Percentiles rank a stretch among this genome's conserved stretches.
Evolutionary conservation across 2,888 invertebrate species (phyloP).

Genomic region (Erebia ligea): DNA sequence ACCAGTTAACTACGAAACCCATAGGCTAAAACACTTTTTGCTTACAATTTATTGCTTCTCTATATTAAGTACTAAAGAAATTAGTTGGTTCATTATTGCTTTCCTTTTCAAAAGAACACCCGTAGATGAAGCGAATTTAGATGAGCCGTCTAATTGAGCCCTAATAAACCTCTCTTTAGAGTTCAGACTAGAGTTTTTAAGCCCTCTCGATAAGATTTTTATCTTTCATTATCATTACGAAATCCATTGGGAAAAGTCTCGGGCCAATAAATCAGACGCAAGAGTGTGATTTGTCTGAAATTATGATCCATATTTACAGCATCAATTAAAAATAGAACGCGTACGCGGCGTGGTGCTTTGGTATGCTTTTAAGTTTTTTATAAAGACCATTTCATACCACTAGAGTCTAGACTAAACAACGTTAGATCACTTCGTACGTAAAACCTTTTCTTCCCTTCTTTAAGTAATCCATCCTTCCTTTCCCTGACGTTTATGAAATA

Average conservation of each 20-base stretch:
- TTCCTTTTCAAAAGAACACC: too few species aligned
- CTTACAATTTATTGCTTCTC: too few species aligned
- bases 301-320: constrained; percentile 14
- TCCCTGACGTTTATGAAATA: background rate
- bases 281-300: background rate
- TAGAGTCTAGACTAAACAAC: constrained; percentile 24
- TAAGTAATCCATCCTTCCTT: background rate
- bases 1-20: too few species aligned
- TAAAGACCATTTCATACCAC: constrained; percentile 3
- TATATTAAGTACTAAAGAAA: too few species aligned
- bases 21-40: too few species aligned
- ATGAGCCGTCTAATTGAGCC: too few species aligned
- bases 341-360: background rate
- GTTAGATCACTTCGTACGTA: constrained; percentile 3
- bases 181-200: too few species aligned
- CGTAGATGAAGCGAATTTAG: too few species aligned
- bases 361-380: constrained; percentile 17
- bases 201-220: background rate
- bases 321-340: constrained; percentile 10
- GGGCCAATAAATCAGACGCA: background rate
- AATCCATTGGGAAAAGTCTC: background rate
- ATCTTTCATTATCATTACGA: background rate
- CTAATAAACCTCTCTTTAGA: too few species aligned
- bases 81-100: too few species aligned
- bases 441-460: background rate